A percentile compares a stretch with the other conserved stretches of the same genome.
Conservation (phyloP, 2,888 invertebrate genomes). For the Acleris laterana region DNA sequence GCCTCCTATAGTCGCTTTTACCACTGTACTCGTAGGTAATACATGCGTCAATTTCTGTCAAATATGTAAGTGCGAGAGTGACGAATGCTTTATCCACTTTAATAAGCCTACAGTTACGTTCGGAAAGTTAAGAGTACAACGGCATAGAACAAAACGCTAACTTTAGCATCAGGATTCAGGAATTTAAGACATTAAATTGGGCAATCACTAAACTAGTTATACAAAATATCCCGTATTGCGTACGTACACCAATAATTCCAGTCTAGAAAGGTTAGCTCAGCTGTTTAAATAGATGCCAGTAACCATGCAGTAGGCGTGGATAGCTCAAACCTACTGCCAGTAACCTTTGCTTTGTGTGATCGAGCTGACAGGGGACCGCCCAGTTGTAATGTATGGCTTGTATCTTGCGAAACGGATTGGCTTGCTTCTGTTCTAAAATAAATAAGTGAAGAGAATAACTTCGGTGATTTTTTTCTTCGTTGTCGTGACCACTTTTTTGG, state of each 20-base stretch:
- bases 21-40: no score
- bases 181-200: background rate
- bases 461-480: no score
- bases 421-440: conserved; percentile 20
- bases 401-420: conserved; percentile 19
- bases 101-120: no score
- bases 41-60: no score
- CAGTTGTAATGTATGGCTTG: conserved; percentile 25
- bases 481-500: no score
- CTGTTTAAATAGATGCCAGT: conserved; percentile 26
- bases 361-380: conserved; percentile 26
- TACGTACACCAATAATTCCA: conserved; percentile 16
- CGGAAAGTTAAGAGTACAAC: background rate
- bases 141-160: background rate
- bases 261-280: conserved; percentile 32
- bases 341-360: conserved; percentile 33
- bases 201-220: background rate
- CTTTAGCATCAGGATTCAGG: background rate
- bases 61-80: no score
- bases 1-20: no score
- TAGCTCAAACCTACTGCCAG: conserved; percentile 22
- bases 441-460: no score
- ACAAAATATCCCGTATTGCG: background rate
- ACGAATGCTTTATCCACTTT: no score
- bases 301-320: conserved; percentile 16